These are phyloP conservation scores for Sus scrofa DNA, from an alignment of 2,113 vertebrate genomes.

Conservation along the genomic window DNA sequence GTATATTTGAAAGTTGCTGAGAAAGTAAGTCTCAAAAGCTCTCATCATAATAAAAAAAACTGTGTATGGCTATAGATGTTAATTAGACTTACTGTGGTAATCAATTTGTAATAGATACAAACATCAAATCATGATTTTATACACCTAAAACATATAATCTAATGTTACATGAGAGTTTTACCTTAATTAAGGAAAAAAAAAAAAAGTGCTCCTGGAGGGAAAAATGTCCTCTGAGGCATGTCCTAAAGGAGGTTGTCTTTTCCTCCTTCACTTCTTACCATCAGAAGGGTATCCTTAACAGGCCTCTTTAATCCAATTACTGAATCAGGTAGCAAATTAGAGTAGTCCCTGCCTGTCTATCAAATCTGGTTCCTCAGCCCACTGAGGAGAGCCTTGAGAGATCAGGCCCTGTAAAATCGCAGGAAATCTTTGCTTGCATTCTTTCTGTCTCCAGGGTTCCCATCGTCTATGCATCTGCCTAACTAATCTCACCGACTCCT, in stretches of 20 bases:
- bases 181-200: background rate
- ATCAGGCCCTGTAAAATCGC: no score
- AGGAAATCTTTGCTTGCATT: background rate
- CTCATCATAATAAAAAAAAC: background rate
- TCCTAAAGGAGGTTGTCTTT: background rate
- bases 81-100: background rate
- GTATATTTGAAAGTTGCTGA: background rate
- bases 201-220: background rate
- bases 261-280: background rate
- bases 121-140: background rate
- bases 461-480: background rate
- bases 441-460: background rate
- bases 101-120: background rate
- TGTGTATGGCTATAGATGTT: background rate
- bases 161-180: background rate
- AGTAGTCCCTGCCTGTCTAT: background rate
- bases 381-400: background rate
- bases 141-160: background rate
- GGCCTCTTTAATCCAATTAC: background rate
- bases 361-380: background rate
- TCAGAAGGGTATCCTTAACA: background rate
- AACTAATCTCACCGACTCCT: background rate
- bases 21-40: background rate
- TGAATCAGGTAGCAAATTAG: background rate
- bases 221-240: background rate